Evolutionary conservation across 2,113 vertebrate species (phyloP).

Genomic region (Neopipo cinnamomea): DNA sequence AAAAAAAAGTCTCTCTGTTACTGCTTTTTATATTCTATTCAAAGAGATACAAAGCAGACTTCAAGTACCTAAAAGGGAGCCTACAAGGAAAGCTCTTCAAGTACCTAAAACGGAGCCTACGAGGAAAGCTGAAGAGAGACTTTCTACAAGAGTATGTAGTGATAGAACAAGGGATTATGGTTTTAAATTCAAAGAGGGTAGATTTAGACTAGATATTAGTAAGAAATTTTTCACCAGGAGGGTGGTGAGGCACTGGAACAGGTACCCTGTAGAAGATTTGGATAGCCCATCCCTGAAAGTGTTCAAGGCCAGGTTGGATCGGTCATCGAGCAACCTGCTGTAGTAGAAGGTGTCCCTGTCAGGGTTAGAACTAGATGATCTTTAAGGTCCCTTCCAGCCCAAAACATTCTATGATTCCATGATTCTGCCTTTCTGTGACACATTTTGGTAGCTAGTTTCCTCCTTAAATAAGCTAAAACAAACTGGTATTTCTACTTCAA

Average conservation of each 20-base stretch:
- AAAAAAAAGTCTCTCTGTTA: not conserved
- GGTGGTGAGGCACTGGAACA: not conserved
- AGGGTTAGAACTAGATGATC: not conserved
- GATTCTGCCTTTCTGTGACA: not conserved
- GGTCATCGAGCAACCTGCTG: not conserved
- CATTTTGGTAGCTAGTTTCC: not conserved
- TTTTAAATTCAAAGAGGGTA: not conserved
- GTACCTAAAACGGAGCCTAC: not conserved
- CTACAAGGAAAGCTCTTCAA: not conserved
- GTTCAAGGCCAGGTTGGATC: not conserved
- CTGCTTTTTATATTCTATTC: not conserved
- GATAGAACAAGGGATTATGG: not conserved
- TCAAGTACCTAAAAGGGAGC: not conserved
- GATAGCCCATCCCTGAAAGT: not conserved
- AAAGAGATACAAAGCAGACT: not conserved
- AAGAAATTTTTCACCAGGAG: not conserved
- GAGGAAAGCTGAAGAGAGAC: not conserved
- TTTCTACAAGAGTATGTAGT: not conserved
- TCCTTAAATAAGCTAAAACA: not conserved
- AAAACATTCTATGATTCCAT: not conserved
- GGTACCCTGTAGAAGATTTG: not conserved
- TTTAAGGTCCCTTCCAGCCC: not conserved
- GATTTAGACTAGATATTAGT: not conserved
- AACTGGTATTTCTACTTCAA: not conserved
- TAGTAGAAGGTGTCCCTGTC: not conserved